A percentile compares a stretch with the other conserved stretches of the same genome.
Evolutionary conservation across 2,113 vertebrate genomes (phyloP).

Genomic region (Turdus rufiventris): DNA sequence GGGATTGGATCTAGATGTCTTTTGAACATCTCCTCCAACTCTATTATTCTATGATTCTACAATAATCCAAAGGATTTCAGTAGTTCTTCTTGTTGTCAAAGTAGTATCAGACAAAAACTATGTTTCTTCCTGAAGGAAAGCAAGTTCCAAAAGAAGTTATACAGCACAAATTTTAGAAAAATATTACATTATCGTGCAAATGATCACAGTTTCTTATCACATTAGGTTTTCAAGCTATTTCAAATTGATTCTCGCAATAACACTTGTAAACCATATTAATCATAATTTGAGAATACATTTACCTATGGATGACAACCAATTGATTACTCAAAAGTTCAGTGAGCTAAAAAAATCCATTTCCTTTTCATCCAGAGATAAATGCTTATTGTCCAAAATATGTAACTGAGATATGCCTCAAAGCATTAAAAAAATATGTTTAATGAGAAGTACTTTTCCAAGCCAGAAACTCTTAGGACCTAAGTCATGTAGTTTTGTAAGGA

Average conservation of each 20-base stretch:
- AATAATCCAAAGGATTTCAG: not conserved
- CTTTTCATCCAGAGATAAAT: not conserved
- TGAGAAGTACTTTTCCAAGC: not conserved
- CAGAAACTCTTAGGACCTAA: not conserved
- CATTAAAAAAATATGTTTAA: not conserved
- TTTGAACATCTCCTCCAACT: not conserved
- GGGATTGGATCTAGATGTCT: not conserved
- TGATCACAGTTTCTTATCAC: not conserved
- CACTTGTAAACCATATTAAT: constrained; percentile 11
- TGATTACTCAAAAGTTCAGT: not conserved
- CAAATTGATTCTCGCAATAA: constrained; percentile 2
- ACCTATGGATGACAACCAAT: not conserved
- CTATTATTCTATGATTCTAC: not conserved
- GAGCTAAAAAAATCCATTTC: not conserved
- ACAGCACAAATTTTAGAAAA: not conserved
- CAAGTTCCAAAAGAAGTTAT: not conserved
- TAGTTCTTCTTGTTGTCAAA: not conserved
- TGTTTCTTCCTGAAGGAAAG: not conserved
- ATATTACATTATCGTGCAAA: not conserved
- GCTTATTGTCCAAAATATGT: not conserved
- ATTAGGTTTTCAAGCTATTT: not conserved
- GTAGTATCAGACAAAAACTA: not conserved
- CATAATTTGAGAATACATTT: not conserved
- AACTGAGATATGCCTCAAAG: not conserved
- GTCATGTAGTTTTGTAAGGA: not conserved